Evolutionary conservation across 2,113 vertebrate species (phyloP).

Genomic region (Poicephalus meyeri): DNA sequence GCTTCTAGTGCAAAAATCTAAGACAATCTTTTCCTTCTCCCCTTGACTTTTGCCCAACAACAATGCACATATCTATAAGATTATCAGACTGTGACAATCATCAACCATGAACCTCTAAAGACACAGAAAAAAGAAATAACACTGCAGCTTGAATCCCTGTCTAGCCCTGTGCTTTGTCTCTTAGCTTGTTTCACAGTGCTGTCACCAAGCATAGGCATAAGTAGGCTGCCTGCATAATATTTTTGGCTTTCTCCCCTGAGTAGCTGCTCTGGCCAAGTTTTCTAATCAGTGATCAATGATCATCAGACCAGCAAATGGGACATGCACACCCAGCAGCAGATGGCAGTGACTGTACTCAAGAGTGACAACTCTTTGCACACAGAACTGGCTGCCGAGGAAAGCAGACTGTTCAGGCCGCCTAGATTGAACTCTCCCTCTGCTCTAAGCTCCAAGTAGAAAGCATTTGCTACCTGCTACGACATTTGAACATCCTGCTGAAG

Average conservation of each 20-base stretch:
- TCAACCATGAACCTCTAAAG: not conserved
- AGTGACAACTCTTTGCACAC: not conserved
- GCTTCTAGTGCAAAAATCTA: not conserved
- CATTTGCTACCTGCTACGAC: not conserved
- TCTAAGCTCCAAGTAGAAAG: not conserved
- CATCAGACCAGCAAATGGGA: not conserved
- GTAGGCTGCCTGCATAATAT: not conserved
- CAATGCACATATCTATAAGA: fast-evolving
- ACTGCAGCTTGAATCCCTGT: not conserved
- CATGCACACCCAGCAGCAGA: not conserved
- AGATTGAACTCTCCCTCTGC: not conserved
- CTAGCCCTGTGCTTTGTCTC: not conserved
- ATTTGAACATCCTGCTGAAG: not conserved
- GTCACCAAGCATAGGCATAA: not conserved
- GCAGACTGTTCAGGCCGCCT: not conserved
- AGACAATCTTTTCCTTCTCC: not conserved
- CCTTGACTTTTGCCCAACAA: not conserved
- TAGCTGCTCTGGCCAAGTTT: not conserved
- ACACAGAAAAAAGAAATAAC: not conserved
- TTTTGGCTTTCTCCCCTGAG: not conserved
- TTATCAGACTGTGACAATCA: not conserved
- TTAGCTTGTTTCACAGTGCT: not conserved
- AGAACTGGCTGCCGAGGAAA: not conserved
- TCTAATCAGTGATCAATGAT: not conserved
- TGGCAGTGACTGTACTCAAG: not conserved